These are phyloP conservation scores for Clanis bilineata DNA, from an alignment of 2,888 invertebrate genomes.

Conservation along the genomic window DNA sequence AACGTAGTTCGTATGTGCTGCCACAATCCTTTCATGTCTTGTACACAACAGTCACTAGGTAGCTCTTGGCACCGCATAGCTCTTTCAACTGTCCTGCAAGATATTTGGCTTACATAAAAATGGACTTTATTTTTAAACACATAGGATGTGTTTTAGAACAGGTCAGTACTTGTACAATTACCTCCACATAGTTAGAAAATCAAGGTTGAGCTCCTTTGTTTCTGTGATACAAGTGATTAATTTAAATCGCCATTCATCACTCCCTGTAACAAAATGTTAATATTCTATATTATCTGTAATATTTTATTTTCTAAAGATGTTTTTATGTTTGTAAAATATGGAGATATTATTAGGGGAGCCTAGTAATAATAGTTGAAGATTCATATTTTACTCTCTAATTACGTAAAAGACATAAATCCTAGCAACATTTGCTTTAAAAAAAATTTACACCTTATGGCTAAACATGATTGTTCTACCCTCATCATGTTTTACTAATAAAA, in stretches of 20 bases:
- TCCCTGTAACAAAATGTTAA: constrained; percentile 55
- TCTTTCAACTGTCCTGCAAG: constrained; percentile 64
- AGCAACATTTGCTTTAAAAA: too few relatives aligned
- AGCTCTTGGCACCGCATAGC: constrained; percentile 61
- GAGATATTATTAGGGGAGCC: too few relatives aligned
- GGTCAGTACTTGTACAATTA: constrained; percentile 31
- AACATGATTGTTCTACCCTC: too few relatives aligned
- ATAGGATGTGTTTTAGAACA: not conserved
- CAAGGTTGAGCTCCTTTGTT: constrained; percentile 55
- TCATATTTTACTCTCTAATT: too few relatives aligned
- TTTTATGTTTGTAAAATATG: too few relatives aligned
- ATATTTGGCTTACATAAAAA: not conserved
- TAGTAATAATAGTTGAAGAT: too few relatives aligned
- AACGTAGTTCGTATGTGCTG: constrained; percentile 67
- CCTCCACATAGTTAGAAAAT: constrained; percentile 67
- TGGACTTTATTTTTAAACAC: not conserved
- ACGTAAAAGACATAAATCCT: too few relatives aligned
- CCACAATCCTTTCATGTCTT: constrained; percentile 73
- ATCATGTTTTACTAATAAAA: too few relatives aligned
- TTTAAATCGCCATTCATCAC: constrained; percentile 70
- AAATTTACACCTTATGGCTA: too few relatives aligned
- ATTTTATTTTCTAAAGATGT: not conserved
- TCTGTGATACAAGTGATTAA: constrained; percentile 61
- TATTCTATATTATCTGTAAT: not conserved
- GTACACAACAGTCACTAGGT: constrained; percentile 69